phyloP scores from a whole-genome alignment of 2,888 invertebrate genomes.

The Euclidia mi region DNA sequence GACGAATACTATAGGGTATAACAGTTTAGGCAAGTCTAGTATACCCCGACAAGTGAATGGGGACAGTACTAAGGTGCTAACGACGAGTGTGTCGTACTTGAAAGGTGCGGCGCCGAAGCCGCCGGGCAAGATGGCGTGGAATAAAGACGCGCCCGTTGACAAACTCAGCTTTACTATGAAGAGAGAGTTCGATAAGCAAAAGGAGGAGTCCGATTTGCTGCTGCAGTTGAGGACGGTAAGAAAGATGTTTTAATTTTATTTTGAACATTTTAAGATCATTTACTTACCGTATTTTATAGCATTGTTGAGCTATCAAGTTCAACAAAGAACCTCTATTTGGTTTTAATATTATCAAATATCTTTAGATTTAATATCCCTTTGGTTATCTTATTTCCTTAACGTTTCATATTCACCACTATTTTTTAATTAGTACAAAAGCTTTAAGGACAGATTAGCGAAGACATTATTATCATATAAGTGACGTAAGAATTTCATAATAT shows the following conservation, averaged over 20 bases:
- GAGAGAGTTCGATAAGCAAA: conserved; percentile 97
- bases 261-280: no score
- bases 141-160: conserved; percentile 92
- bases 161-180: conserved; percentile 97
- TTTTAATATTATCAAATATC: no score
- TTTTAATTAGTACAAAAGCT: no score
- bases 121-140: conserved; percentile 92
- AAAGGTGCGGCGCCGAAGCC: conserved; percentile 88
- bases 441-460: no score
- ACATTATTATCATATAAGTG: no score
- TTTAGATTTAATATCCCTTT: no score
- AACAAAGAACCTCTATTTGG: no score
- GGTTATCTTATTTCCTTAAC: no score
- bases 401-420: no score
- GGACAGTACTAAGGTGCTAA: conserved; percentile 86
- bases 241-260: conserved; percentile 20
- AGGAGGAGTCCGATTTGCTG: conserved; percentile 96
- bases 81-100: conserved; percentile 90
- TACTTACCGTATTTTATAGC: no score
- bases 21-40: conserved; percentile 81
- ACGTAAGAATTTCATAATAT: no score
- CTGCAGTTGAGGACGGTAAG: conserved; percentile 95
- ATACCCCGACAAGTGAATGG: conserved; percentile 80
- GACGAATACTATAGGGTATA: conserved; percentile 90
- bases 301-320: no score